Evolutionary conservation across 2,888 invertebrate species (phyloP).

Genomic region (Zygothrica quintamaculata): DNA sequence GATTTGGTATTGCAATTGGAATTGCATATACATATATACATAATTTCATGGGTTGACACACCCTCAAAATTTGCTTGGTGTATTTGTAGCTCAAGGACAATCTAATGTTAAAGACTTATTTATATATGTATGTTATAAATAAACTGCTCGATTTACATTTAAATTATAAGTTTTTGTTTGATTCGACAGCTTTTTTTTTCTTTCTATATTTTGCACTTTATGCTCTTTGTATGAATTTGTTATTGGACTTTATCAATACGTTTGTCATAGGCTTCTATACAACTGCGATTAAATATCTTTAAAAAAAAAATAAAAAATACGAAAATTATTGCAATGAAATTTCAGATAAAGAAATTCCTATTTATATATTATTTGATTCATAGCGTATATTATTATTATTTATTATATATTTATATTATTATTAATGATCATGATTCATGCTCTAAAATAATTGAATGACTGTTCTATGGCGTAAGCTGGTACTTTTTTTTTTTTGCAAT

Average conservation of each 20-base stretch:
- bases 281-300: no score
- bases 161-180: neutral
- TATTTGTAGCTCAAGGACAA: slow-evolving; percentile 44
- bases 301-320: no score
- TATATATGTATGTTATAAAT: neutral
- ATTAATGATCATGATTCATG: no score
- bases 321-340: neutral
- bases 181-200: neutral
- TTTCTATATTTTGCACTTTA: neutral
- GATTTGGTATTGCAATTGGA: neutral
- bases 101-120: neutral
- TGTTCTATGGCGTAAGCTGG: no score
- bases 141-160: neutral
- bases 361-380: no score
- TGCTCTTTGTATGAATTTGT: neutral
- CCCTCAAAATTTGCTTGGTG: neutral
- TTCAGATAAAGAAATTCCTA: no score
- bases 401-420: no score
- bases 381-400: no score
- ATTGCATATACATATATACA: neutral
- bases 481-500: no score
- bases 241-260: neutral
- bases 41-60: neutral
- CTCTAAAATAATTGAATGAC: no score
- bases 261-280: no score